Base-by-base conservation (phyloP, 37 sponge, comb jelly and placozoan genomes). In the Cladorhizidae sp. region DNA sequence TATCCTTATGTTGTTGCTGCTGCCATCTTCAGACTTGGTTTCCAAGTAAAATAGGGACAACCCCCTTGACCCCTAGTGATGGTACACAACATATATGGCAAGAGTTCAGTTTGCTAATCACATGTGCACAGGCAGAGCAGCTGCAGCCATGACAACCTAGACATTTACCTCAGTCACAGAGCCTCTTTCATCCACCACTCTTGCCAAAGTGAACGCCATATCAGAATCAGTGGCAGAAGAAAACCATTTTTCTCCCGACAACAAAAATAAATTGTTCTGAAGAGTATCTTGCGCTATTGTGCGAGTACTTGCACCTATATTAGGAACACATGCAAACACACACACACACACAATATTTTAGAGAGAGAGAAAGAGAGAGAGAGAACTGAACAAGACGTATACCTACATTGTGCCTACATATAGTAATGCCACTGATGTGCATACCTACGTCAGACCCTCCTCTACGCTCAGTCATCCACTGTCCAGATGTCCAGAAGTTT, bases 391-490 rank as follows among this genome's bases (percentile, higher is more conserved):
- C n/a, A n/a, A n/a, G n/a, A 54, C 17, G 17, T 20, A 54, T 54
- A 54, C 17, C 17, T 20, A 20, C 55, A 54, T 20, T 54, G 17
- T 54, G 12, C 17, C 15, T 36, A 67, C 67, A 56, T 63, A 26
- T 37, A 28, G 28, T 37, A 39, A 70, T n/a, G n/a, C 20, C 20
- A 28, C 17, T 28, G 9, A 12, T 63, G 20, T 26, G 29, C 51
- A 50, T 73, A 85, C 95, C 92, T n/a, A 98, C 98, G 73, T 98
- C 98, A 56, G 98, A 98, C 18, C 98, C 98, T 41, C 98, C 98
- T 54, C 73, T 51, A 41, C 81, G 79, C 73, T 98, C 98, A 31
- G 98, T 98, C 98, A 98, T 98, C 98, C 98, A 98, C 75, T 98
- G 98, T 22, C 98, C 98, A 41, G 96, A 95, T 0, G 96, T 98